Evolutionary conservation across 2,797 vertebrate genomes (phyloP).

Genomic region (Sebastes diaconus): DNA sequence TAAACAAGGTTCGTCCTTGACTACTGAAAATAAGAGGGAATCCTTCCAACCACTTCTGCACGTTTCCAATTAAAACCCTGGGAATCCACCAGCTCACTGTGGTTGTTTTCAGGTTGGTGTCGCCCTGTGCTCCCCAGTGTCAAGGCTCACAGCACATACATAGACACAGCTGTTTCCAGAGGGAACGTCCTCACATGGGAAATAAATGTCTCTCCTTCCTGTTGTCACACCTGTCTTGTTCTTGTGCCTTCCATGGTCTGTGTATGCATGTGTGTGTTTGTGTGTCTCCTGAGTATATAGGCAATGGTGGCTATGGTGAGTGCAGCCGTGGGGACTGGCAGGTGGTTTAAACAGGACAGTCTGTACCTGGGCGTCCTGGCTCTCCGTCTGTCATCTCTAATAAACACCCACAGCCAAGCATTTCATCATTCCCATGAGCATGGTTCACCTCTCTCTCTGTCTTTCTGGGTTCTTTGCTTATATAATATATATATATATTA

Average conservation of each 20-base stretch:
- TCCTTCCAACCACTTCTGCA: background rate
- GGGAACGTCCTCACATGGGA: constrained; percentile 12
- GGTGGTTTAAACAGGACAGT: constrained; percentile 32
- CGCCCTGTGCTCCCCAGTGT: background rate
- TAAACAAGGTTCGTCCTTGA: background rate
- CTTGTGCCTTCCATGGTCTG: background rate
- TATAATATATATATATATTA: no score
- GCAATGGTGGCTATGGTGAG: constrained; percentile 40
- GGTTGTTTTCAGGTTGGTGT: constrained; percentile 27
- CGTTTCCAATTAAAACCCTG: background rate
- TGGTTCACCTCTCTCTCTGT: constrained; percentile 1
- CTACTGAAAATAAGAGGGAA: background rate
- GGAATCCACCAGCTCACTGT: background rate
- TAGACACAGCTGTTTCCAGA: background rate
- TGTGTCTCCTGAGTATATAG: background rate
- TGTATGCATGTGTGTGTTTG: background rate
- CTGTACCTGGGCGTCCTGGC: constrained; percentile 8
- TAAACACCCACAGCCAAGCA: constrained; percentile 10
- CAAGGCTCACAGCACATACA: constrained; percentile 1
- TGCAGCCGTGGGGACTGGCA: constrained; percentile 16
- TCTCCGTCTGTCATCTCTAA: constrained; percentile 38
- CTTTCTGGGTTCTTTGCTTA: background rate
- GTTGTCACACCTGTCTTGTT: constrained; percentile 27
- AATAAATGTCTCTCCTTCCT: constrained; percentile 26
- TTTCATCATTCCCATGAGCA: constrained; percentile 45